Percentiles rank a stretch among this genome's conserved stretches.
These are phyloP conservation scores for Naso thynnoides DNA, from an alignment of 2,797 vertebrate species.

Conservation along the genomic window DNA sequence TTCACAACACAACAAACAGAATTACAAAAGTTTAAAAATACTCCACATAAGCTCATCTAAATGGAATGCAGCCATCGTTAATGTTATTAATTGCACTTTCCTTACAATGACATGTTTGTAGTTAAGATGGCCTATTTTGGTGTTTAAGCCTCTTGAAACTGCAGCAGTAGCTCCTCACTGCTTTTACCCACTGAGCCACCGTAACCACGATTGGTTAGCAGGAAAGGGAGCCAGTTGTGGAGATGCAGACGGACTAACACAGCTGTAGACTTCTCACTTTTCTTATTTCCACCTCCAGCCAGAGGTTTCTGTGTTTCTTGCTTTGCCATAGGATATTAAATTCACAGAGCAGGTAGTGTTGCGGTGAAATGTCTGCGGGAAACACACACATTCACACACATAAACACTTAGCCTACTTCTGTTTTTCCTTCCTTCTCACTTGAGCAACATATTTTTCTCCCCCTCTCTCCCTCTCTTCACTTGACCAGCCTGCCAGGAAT, in stretches of 20 bases:
- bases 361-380: conserved; percentile 6
- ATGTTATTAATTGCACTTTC: conserved; percentile 5
- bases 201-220: not conserved
- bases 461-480: conserved; percentile 4
- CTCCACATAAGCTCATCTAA: too few relatives aligned
- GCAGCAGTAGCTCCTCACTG: not conserved
- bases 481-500: conserved; percentile 43
- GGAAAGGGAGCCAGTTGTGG: not conserved
- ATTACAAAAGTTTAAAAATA: too few relatives aligned
- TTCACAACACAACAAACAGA: too few relatives aligned
- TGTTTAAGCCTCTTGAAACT: not conserved
- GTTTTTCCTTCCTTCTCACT: conserved; percentile 23
- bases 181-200: not conserved
- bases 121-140: not conserved
- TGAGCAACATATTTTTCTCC: conserved; percentile 20
- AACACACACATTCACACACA: not conserved
- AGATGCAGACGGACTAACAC: conserved; percentile 1
- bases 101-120: not conserved
- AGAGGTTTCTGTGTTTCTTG: conserved; percentile 7
- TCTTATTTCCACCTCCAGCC: not conserved
- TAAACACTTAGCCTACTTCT: not conserved
- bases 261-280: conserved; percentile 3
- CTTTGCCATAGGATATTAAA: conserved; percentile 40
- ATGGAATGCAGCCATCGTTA: not conserved
- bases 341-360: conserved; percentile 29